phyloP scores from a whole-genome alignment of 1,140 invertebrate species.

The Stegodyphus mimosarum region DNA sequence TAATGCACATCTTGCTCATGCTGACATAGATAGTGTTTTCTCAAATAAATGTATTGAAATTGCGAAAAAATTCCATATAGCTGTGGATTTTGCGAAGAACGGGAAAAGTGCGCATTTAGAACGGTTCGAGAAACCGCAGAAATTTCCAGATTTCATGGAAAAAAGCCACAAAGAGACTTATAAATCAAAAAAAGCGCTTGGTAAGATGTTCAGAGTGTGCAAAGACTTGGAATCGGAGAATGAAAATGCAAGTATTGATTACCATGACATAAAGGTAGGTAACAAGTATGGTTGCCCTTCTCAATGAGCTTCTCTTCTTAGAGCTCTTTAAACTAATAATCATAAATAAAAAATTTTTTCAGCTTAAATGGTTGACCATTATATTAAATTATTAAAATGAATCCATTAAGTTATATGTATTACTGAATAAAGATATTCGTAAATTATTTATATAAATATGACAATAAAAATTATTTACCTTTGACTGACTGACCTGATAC shows the following conservation, averaged over 20 bases:
- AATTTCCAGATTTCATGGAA: constrained; percentile 66
- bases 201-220: constrained; percentile 48
- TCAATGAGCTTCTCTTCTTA: no score
- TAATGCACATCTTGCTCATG: constrained; percentile 64
- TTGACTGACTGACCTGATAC: no score
- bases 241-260: constrained; percentile 14
- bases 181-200: constrained; percentile 50
- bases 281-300: no score
- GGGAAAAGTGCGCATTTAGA: constrained; percentile 52
- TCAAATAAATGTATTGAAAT: constrained; percentile 62
- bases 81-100: constrained; percentile 66
- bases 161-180: constrained; percentile 59
- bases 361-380: no score
- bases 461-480: no score
- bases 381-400: no score
- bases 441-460: no score
- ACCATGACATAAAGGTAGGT: constrained; percentile 31
- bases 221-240: constrained; percentile 45
- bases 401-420: no score
- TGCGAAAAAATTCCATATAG: constrained; percentile 64
- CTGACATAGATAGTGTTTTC: constrained; percentile 64
- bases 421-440: no score
- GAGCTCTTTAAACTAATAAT: no score
- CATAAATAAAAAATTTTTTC: no score
- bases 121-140: constrained; percentile 51